Conservation (phyloP, 2,888 invertebrate genomes). For the Hoplodrina ambigua region DNA sequence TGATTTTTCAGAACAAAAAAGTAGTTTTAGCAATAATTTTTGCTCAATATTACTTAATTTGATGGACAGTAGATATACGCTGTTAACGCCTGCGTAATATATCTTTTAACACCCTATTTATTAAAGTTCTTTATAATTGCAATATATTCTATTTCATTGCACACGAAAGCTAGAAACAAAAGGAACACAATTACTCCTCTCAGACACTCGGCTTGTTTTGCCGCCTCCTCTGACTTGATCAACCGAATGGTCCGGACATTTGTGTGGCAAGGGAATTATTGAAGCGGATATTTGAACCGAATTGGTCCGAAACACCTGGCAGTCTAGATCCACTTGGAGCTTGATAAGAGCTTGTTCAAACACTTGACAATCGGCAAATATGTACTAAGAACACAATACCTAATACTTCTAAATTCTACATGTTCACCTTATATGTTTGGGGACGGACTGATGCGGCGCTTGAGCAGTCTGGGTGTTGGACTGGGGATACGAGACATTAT, state of each 20-base stretch:
- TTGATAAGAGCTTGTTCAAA: conserved; percentile 28
- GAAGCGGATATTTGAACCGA: conserved; percentile 43
- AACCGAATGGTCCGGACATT: conserved; percentile 56
- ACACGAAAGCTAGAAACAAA: conserved; percentile 29
- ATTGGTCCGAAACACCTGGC: conserved; percentile 16
- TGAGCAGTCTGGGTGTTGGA: no score
- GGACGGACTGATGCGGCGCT: no score
- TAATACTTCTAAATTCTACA: not conserved
- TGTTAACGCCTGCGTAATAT: no score
- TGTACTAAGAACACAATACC: not conserved
- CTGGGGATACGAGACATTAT: no score
- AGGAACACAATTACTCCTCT: conserved; percentile 25
- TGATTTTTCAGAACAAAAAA: no score
- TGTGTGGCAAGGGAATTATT: conserved; percentile 54
- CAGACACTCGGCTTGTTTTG: conserved; percentile 19
- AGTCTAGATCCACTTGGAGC: not conserved
- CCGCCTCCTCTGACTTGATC: conserved; percentile 43
- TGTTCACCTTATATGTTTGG: not conserved
- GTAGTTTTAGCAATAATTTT: no score
- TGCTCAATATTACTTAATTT: no score
- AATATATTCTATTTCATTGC: conserved; percentile 14
- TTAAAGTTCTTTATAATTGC: not conserved
- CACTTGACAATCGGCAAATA: conserved; percentile 34
- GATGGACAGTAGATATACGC: no score
- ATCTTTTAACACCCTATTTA: no score